Evolutionary conservation across 1,140 invertebrate genomes (phyloP), one percentile per base, ranked within the genome.

Genomic region (Drosophila parvula): DNA sequence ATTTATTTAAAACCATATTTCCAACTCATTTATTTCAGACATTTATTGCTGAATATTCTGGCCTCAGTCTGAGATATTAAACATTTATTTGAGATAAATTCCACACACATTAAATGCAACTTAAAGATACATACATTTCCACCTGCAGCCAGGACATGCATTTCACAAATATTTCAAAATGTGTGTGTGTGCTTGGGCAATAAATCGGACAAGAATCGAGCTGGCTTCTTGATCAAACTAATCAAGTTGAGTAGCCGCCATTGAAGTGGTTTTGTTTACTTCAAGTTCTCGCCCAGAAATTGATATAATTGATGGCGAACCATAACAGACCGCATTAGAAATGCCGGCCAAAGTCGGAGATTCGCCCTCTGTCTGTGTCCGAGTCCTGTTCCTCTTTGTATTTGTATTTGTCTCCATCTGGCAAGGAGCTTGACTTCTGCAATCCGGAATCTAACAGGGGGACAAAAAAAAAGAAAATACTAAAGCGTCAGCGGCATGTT

Each of bases 381-480:
- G 16, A 50, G 12, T 81, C 47, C 59, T 34, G 12, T 73, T 40
- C 56, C 38, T 63, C 41, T 30, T 63, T 40, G 55, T 60, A 18
- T 57, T 27, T 81, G 45, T 78, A 41, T 68, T 45, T 76, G 60
- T 67, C 50, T 62, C 45, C 68, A 69, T 77, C 60, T 81, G 78
- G 78, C 78, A 80, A 88, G 83, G 68, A 83, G 84, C 83, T 89
- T 86, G 83, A 86, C 83, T 86, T 78, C 64, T 89, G 71, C 83
- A 88, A 86, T 86, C 79, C 84, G 73, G 79, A 89, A 73, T 74
- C 73, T 68, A 88, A 80, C 83, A 88, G 83, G 47, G 43, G 38
- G 34, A 48, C n/a, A n/a, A n/a, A n/a, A n/a, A n/a, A 12, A 4
- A 51, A 74, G 44, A 57, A 79, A 74, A 74, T 71, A 73, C 36